Evolutionary conservation across 2,888 invertebrate species (phyloP).

Genomic region (Trissoscelio sp.): DNA sequence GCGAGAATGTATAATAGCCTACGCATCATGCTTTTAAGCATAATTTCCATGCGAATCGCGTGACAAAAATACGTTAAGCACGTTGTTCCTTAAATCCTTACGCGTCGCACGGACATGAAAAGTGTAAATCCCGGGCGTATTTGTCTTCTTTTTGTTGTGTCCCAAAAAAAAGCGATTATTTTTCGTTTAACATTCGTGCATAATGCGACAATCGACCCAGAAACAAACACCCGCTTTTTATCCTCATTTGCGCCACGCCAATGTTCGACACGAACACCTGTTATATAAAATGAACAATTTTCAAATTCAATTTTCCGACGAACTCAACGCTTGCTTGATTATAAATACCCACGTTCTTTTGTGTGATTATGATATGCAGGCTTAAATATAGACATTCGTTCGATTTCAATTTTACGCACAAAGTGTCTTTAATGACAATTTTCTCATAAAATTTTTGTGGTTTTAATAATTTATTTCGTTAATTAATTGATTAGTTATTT

Average conservation of each 20-base stretch:
- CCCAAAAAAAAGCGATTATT: slow-evolving; percentile 54
- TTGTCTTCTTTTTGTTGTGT: slow-evolving; percentile 41
- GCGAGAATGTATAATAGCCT: slow-evolving; percentile 63
- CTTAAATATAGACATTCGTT: slow-evolving; percentile 6
- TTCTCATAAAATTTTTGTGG: no score
- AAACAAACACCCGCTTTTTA: slow-evolving; percentile 60
- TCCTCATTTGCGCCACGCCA: slow-evolving; percentile 40
- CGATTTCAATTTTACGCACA: slow-evolving; percentile 2
- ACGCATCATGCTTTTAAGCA: slow-evolving; percentile 67
- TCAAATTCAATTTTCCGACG: slow-evolving; percentile 38
- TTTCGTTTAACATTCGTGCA: slow-evolving; percentile 66
- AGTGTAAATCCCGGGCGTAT: slow-evolving; percentile 62
- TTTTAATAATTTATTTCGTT: no score
- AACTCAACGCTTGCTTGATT: no score
- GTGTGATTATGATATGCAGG: slow-evolving; percentile 11
- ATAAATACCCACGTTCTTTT: slow-evolving; percentile 1
- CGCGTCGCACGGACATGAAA: slow-evolving; percentile 61
- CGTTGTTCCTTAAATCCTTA: slow-evolving; percentile 62
- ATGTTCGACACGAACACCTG: slow-evolving; percentile 48
- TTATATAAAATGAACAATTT: slow-evolving; percentile 54
- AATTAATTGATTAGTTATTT: no score
- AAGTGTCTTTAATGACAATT: slow-evolving; percentile 1
- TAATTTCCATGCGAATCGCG: slow-evolving; percentile 67
- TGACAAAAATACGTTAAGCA: slow-evolving; percentile 61
- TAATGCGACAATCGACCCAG: slow-evolving; percentile 66